Evolutionary conservation across 2,797 vertebrate species (phyloP), one percentile per base, ranked within the genome.

Genomic region (Pristis pectinata): DNA sequence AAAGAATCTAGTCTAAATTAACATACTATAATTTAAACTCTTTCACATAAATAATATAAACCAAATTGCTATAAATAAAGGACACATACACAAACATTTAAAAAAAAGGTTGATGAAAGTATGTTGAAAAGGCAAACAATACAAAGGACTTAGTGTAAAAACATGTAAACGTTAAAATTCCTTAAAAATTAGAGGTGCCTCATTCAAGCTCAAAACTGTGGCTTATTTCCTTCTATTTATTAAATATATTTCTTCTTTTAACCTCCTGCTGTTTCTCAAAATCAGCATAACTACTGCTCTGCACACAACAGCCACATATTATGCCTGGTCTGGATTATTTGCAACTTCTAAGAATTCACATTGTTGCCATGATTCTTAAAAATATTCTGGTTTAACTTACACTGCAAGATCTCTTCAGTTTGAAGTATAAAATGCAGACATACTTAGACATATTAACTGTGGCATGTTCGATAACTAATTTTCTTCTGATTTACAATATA

Each of bases 371-470:
- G 92, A 94, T 94, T 76, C 92, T 94, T 94, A 94, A 94, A 94
- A 94, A 94, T 94, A 76, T 49, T 74, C 70, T 74, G 13, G 67
- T 94, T 94, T 49, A 93, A 94, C 92, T 72, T 94, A 94, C 44
- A 76, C 92, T 94, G 92, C 92, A 94, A 94, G 37, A 94, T 94
- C 70, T 94, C 92, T 94, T 94, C 92, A 76, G 92, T 94, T 94
- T 94, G 92, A 94, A 94, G 92, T 94, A 94, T 94, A 94, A 94
- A 94, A 94, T 94, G 92, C 41, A 94, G 92, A 94, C 92, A 94
- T 94, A 70, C 70, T 94, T 67, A 93, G 92, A 76, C 91, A 93
- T 93, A 72, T 93, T 93, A 72, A 93, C 92, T 74, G 92, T 94
- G 92, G 92, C 92, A 94, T 94, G 92, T 94, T 94, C 44, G 70